These are phyloP conservation scores for Drosophila differens DNA, from an alignment of 2,888 invertebrate species.

Conservation along the genomic window DNA sequence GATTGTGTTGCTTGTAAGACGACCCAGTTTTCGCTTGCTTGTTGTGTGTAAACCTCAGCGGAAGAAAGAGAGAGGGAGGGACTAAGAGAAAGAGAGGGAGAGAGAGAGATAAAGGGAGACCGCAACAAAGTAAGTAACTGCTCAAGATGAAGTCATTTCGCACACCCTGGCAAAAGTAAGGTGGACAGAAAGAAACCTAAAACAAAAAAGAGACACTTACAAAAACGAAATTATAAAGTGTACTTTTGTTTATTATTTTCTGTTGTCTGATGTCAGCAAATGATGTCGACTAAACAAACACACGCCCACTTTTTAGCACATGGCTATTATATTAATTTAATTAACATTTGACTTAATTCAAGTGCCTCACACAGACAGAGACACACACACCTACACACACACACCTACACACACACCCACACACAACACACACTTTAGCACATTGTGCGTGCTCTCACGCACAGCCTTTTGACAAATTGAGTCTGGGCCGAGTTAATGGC, in stretches of 20 bases:
- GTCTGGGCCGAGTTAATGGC: conserved; percentile 52
- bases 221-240: conserved; percentile 43
- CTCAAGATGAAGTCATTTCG: conserved; percentile 70
- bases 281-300: background rate
- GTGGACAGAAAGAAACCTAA: background rate
- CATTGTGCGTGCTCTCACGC: conserved; percentile 64
- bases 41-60: conserved; percentile 29
- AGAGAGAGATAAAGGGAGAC: background rate
- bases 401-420: background rate
- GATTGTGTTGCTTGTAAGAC: conserved; percentile 33
- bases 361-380: conserved; percentile 2
- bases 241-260: conserved; percentile 16
- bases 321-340: conserved; percentile 60
- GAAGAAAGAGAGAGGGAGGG: background rate
- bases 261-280: conserved; percentile 55
- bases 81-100: background rate
- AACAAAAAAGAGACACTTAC: conserved; percentile 30
- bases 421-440: background rate
- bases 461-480: conserved; percentile 67
- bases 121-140: conserved; percentile 61
- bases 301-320: conserved; percentile 5
- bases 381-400: background rate
- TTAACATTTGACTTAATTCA: conserved; percentile 45
- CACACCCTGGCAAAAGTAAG: conserved; percentile 25
- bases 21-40: conserved; percentile 69